phyloP scores from a whole-genome alignment of 2,888 invertebrate species.

The Eilema sororculum region DNA sequence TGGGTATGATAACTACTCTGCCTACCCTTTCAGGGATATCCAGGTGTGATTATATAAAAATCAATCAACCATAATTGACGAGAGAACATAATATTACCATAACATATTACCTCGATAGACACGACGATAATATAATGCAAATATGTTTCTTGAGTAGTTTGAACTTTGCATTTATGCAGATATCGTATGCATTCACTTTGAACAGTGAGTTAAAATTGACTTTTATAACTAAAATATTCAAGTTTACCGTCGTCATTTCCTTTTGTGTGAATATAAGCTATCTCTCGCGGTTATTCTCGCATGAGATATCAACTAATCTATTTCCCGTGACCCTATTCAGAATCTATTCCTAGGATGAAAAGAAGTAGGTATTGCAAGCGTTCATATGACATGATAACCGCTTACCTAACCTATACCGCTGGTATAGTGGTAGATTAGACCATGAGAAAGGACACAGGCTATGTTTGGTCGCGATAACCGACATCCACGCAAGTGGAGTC shows the following conservation, averaged over 20 bases:
- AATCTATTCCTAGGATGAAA: too few relatives aligned
- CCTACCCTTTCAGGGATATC: neutral
- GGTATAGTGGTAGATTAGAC: too few relatives aligned
- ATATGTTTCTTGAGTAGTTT: neutral
- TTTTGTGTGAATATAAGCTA: neutral
- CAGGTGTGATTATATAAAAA: neutral
- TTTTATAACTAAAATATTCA: neutral
- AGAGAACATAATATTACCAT: neutral
- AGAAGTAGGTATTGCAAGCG: too few relatives aligned
- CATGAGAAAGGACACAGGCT: too few relatives aligned
- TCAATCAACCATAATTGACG: neutral
- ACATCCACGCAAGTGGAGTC: too few relatives aligned
- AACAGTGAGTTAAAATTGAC: neutral
- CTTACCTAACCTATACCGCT: too few relatives aligned
- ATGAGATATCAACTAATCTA: too few relatives aligned
- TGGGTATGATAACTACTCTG: neutral
- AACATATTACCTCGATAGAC: too few relatives aligned
- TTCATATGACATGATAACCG: too few relatives aligned
- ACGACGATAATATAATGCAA: neutral
- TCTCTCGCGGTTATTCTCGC: too few relatives aligned
- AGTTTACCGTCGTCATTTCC: neutral
- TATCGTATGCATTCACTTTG: neutral
- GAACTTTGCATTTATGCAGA: neutral
- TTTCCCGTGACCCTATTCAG: too few relatives aligned
- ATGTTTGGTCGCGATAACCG: too few relatives aligned